Evolutionary conservation across 2,797 vertebrate species (phyloP).

Genomic region (Sebastes trivittatus): DNA sequence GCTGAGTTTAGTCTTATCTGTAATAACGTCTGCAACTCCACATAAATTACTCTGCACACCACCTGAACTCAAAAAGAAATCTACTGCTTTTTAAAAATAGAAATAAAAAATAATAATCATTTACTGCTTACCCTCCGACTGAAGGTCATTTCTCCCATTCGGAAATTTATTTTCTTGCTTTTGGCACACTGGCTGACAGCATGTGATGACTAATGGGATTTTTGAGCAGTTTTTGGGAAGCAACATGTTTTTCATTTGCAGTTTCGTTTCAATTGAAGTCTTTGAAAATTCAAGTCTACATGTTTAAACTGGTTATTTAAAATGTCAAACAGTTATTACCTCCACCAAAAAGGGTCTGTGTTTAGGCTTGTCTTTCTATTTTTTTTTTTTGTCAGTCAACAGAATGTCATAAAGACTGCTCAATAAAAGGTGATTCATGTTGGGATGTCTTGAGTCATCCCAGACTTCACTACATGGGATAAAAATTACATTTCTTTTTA

Average conservation of each 20-base stretch:
- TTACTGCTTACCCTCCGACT: background rate
- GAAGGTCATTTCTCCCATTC: background rate
- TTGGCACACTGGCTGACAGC: background rate
- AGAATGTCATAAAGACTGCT: background rate
- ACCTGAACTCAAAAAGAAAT: background rate
- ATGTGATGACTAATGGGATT: background rate
- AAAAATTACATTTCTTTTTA: background rate
- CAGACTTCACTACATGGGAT: too few species aligned
- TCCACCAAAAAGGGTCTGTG: background rate
- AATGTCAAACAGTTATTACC: background rate
- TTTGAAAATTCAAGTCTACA: background rate
- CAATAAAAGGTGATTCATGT: background rate
- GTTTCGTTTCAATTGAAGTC: background rate
- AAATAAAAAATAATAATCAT: background rate
- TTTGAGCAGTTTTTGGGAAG: background rate
- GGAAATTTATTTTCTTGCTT: background rate
- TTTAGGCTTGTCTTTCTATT: background rate
- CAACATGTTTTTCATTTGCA: background rate
- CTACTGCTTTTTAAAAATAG: background rate
- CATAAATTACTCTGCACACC: background rate
- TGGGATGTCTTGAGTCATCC: too few species aligned
- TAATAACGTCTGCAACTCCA: constrained; percentile 1
- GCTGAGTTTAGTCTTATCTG: constrained; percentile 23
- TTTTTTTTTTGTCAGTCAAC: background rate
- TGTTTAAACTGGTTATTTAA: background rate